Evolutionary conservation across 92 coral and sea anemone genomes (phyloP), one percentile per base, ranked within the genome.

Genomic region (Porites evermanni): DNA sequence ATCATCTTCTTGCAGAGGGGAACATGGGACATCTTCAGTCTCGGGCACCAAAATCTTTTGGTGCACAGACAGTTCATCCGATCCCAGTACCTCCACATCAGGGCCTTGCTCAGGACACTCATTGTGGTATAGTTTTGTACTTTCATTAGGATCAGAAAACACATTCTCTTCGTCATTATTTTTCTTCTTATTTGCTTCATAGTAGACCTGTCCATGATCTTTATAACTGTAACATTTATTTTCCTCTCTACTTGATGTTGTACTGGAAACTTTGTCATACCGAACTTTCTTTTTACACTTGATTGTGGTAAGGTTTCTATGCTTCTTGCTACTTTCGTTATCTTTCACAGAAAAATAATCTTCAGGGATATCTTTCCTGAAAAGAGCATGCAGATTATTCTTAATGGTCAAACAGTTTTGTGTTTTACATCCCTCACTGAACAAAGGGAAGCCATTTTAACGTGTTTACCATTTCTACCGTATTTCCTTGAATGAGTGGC

Each of bases 211-310:
- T 23, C 12, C 3, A 32, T 20, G 13, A 17, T 44, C 70, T 70
- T 18, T n/a, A 14, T 26, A n/a, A 32, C 11, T 14, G 21, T 67
- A 5, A 17, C 10, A 9, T 17, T 63, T 74, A 23, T 65, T 63
- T 13, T 73, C 87, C 73, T 64, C 61, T 64, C 12, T 21, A 50
- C 47, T 63, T 14, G 74, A 79, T 64, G 11, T 64, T 4, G 24
- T 0, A 29, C 47, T 14, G 17, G 93, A 92, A 60, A 95, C 72
- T 12, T 85, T 92, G 66, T 90, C 67, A 68, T 97, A 97, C 52
- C 99, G 91, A 67, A 89, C 73, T 67, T 89, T 95, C 89, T 89
- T 93, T 56, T 85, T 88, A 1, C 68, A 74, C 68, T 97, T 97
- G 71, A 91, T 72, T n/a, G 91, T 93, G 4, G 97, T 82, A 8